Evolutionary conservation across 2,797 vertebrate species (phyloP).

Genomic region (Moxostoma hubbsi): DNA sequence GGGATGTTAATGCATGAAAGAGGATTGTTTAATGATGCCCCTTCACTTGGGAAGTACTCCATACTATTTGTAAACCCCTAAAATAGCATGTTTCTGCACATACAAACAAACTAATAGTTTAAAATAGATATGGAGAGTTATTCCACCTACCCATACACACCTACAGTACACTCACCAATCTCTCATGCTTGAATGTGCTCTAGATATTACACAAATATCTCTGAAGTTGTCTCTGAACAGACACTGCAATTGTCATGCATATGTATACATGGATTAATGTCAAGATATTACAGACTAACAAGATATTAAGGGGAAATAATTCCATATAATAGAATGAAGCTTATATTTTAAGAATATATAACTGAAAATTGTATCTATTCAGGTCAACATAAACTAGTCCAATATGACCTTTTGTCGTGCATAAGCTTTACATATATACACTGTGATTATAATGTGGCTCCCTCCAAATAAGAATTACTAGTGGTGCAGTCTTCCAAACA

Average conservation of each 20-base stretch:
- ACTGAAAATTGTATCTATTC: constrained; percentile 6
- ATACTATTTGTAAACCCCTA: constrained; percentile 1
- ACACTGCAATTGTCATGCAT: not conserved
- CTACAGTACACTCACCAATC: constrained; percentile 21
- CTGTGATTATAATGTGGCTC: constrained; percentile 52
- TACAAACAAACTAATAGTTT: constrained; percentile 13
- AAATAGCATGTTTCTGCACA: constrained; percentile 11
- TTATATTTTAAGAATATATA: not conserved
- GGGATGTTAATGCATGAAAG: not conserved
- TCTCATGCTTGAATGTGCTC: not conserved
- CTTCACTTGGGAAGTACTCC: not conserved
- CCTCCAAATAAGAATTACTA: constrained; percentile 50
- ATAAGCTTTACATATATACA: constrained; percentile 55
- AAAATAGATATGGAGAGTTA: constrained; percentile 23
- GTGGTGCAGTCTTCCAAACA: constrained; percentile 71
- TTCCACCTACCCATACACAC: constrained; percentile 39
- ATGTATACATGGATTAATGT: not conserved
- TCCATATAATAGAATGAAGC: not conserved
- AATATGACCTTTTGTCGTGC: constrained; percentile 50
- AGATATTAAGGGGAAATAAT: constrained; percentile 17
- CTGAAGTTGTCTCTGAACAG: constrained; percentile 4
- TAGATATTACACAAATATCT: constrained; percentile 35
- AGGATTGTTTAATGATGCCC: not conserved
- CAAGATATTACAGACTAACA: not conserved
- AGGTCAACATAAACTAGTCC: constrained; percentile 3